Evolutionary conservation across 2,797 vertebrate species (phyloP).

Genomic region (Heliangelus exortis): DNA sequence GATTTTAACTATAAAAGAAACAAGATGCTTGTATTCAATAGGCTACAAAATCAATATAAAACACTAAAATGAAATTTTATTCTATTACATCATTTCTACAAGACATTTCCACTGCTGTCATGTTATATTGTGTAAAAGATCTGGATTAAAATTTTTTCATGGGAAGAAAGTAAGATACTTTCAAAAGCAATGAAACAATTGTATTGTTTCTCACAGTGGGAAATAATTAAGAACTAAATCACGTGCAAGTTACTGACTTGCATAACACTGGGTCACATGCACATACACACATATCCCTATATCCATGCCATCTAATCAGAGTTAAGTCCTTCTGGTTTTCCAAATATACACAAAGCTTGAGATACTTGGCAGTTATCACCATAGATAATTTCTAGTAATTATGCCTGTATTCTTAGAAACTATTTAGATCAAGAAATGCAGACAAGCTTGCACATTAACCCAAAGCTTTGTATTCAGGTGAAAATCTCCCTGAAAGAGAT

Average conservation of each 20-base stretch:
- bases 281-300: not conserved
- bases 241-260: not conserved
- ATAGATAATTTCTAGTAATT: not conserved
- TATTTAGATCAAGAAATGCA: not conserved
- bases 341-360: not conserved
- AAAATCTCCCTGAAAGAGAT: not conserved
- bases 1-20: constrained; percentile 85
- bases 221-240: not conserved
- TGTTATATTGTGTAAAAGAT: not conserved
- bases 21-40: not conserved
- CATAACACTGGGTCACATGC: not conserved
- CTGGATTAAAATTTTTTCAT: not conserved
- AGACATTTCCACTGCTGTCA: not conserved
- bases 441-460: not conserved
- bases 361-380: not conserved
- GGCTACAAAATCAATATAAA: not conserved
- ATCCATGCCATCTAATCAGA: not conserved
- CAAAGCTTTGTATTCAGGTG: not conserved
- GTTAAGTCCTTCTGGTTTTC: not conserved
- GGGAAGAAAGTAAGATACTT: not conserved
- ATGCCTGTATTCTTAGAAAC: not conserved
- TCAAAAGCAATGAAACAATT: not conserved
- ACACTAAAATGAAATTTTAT: not conserved
- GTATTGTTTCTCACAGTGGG: not conserved
- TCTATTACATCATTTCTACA: not conserved